Base-by-base conservation (phyloP, 2,888 invertebrate species). In the Leptinotarsa rubiginosa region DNA sequence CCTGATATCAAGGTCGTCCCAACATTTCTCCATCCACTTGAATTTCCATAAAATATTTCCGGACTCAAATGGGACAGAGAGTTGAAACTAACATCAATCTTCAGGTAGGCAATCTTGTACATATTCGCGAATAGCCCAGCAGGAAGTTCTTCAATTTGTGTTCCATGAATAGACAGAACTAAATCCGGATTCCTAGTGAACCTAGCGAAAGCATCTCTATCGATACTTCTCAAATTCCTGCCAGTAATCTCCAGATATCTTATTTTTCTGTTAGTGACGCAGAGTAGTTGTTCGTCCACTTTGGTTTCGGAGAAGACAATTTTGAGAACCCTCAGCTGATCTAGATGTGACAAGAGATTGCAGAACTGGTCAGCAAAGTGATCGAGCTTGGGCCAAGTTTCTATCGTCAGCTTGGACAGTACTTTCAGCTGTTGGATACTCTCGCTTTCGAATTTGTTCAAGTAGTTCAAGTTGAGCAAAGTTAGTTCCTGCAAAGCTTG, bases 1-100 rank as follows among this genome's bases (percentile, higher is more conserved):
- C 95, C 94, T 88, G 94, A 93, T 73, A 96, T 92, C 85, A 96
- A 91, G 85, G 95, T 94, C 5, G 96, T 96, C 16, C 96, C 96
- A 79, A 95, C 93, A 80, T 93, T 93, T 87, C 96, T 96, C 96
- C 96, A 96, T 82, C 93, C 92, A 31, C 95, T 94, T 80, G 93
- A 92, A 87, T 96, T 96, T 47, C 95, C 94, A 87, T 96, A 96
- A 86, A 97, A 94, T 77, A 95, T 93, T 77, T 95, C 94, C 70
- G 96, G 94, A 85, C 94, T 94, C 78, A 97, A 90, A 74, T 93
- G 92, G 50, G 92, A 91, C 84, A 97, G 91, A 88, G 92, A 92
- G 89, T 97, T 97, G 85, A 93, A 91, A 77, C 95, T 92, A 79
- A 97, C 90, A 88, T 97, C 96, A 75, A 97, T 91, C 56, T 93